These are phyloP conservation scores for Thymelicus sylvestris DNA, from an alignment of 2,888 invertebrate genomes.

Conservation along the genomic window DNA sequence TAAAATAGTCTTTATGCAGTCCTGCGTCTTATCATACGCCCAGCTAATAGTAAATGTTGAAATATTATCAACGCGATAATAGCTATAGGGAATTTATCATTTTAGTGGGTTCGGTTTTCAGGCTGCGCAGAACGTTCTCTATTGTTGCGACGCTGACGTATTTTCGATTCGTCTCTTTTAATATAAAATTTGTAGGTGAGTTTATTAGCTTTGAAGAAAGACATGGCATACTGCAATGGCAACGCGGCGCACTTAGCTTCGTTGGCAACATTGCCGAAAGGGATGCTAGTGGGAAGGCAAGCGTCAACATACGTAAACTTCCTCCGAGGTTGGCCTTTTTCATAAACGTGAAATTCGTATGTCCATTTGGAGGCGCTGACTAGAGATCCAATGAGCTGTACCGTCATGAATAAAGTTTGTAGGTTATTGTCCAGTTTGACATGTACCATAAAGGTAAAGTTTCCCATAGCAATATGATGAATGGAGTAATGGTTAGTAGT, in stretches of 20 bases:
- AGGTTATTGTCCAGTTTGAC: conserved; percentile 51
- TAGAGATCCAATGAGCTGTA: conserved; percentile 62
- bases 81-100: too few relatives aligned
- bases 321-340: conserved; percentile 61
- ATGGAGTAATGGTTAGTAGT: conserved; percentile 48
- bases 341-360: conserved; percentile 68
- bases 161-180: conserved; percentile 40
- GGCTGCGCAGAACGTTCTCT: too few relatives aligned
- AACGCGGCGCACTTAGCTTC: conserved; percentile 55
- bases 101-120: too few relatives aligned
- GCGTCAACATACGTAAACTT: conserved; percentile 56
- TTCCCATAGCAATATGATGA: conserved; percentile 54
- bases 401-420: conserved; percentile 57
- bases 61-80: too few relatives aligned
- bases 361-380: conserved; percentile 65
- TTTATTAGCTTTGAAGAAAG: conserved; percentile 45
- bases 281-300: conserved; percentile 52
- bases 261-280: conserved; percentile 51
- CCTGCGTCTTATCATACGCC: too few relatives aligned
- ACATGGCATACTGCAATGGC: conserved; percentile 49
- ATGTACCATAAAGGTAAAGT: conserved; percentile 62
- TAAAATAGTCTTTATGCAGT: too few relatives aligned
- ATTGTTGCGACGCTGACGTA: neutral
- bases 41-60: too few relatives aligned
- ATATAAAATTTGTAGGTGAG: conserved; percentile 57